A percentile compares a stretch with the other conserved stretches of the same genome.
These are phyloP conservation scores for Pelecanoides urinatrix DNA, from an alignment of 2,113 vertebrate species.

Conservation along the genomic window DNA sequence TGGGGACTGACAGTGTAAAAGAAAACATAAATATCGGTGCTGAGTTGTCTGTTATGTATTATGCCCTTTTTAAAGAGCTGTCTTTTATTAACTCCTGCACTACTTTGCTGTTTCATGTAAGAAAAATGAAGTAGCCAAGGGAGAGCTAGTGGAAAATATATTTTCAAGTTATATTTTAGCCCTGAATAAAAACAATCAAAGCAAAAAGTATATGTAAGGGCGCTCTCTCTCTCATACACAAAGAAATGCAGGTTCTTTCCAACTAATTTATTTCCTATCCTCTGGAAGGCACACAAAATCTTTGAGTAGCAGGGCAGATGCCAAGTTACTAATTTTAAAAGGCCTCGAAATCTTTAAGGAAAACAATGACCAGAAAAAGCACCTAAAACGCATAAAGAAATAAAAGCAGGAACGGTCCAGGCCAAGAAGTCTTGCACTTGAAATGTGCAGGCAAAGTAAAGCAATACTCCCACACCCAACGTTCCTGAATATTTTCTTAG, in stretches of 20 bases:
- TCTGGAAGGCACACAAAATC: background rate
- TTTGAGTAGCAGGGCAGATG: background rate
- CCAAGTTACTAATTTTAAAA: background rate
- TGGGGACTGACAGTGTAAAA: background rate
- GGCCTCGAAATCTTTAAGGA: background rate
- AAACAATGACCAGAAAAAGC: background rate
- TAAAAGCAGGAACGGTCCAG: background rate
- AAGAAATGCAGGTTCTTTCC: background rate
- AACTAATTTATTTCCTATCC: background rate
- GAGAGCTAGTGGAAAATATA: background rate
- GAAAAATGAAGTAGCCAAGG: background rate
- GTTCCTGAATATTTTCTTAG: background rate
- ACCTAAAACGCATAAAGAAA: background rate
- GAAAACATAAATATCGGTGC: background rate
- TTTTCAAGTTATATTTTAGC: background rate
- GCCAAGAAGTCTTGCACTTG: background rate
- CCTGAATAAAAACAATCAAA: conserved; percentile 8
- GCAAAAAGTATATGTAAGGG: background rate
- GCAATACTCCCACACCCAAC: background rate
- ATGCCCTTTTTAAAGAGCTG: background rate
- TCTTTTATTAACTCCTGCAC: conserved; percentile 26
- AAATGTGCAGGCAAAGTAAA: background rate
- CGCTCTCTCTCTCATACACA: background rate
- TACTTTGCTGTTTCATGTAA: background rate
- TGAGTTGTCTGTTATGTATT: background rate